These are phyloP conservation scores for Ceyx cyanopectus DNA, from an alignment of 2,113 vertebrate genomes.

Conservation along the genomic window DNA sequence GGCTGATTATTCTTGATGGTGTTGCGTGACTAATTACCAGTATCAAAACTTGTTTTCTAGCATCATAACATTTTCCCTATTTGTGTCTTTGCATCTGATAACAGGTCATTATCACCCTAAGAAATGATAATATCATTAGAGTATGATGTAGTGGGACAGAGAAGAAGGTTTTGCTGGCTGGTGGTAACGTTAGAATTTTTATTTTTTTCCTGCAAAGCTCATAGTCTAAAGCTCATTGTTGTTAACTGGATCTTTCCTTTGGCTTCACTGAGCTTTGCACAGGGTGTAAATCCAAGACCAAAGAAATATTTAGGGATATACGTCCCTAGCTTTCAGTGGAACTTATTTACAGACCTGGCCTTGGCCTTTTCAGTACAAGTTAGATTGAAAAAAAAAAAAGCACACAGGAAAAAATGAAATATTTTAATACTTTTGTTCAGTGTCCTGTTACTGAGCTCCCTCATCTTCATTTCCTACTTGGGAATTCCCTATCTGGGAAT, in stretches of 20 bases:
- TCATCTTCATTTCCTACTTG: neutral
- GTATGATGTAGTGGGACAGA: neutral
- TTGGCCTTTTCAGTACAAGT: neutral
- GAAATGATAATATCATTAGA: neutral
- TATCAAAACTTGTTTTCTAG: neutral
- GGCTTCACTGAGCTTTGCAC: neutral
- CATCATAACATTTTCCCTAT: neutral
- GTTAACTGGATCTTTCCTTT: neutral
- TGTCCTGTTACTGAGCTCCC: neutral
- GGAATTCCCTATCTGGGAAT: neutral
- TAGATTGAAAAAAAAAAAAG: neutral
- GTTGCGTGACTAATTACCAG: neutral
- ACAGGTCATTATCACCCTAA: neutral
- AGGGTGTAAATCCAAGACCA: neutral
- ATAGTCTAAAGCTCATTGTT: neutral
- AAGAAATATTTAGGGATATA: neutral
- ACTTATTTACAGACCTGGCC: neutral
- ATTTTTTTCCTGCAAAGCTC: neutral
- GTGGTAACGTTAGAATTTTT: neutral
- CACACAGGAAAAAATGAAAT: neutral
- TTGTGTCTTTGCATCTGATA: neutral
- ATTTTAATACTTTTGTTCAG: neutral
- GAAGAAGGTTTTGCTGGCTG: neutral
- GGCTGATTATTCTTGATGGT: neutral
- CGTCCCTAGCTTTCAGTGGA: neutral